Evolutionary conservation across 2,113 vertebrate genomes (phyloP).

Genomic region (Rhadina sibilatrix): DNA sequence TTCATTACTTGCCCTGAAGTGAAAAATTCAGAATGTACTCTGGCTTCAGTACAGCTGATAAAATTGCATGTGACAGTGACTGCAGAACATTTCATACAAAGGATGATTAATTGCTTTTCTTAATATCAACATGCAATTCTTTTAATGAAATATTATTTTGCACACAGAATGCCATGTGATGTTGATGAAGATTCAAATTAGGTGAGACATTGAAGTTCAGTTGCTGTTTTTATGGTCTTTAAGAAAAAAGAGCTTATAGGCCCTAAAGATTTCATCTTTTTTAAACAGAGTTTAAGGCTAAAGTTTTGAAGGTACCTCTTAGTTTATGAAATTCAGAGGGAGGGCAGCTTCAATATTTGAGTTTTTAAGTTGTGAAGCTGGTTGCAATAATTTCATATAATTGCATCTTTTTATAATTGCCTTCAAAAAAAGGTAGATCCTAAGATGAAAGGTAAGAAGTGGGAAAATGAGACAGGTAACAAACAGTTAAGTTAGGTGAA

Average conservation of each 20-base stretch:
- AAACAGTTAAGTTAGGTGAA: neutral
- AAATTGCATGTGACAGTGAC: conserved; percentile 34
- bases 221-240: neutral
- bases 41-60: conserved; percentile 2
- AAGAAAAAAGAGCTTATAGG: neutral
- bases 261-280: neutral
- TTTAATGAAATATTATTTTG: neutral
- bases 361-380: neutral
- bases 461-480: neutral
- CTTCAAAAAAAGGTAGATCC: neutral
- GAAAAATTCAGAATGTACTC: conserved; percentile 26
- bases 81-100: conserved; percentile 4
- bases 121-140: neutral
- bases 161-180: neutral
- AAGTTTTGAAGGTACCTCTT: neutral
- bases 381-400: neutral
- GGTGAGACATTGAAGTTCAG: neutral
- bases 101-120: conserved; percentile 54
- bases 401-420: neutral
- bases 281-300: neutral
- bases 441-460: neutral
- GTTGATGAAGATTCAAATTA: conserved; percentile 39
- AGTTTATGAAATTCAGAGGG: neutral
- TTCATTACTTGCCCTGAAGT: conserved; percentile 2
- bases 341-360: neutral